Evolutionary conservation across 2,113 vertebrate species (phyloP), one percentile per base, ranked within the genome.

Genomic region (Narcine bancroftii): DNA sequence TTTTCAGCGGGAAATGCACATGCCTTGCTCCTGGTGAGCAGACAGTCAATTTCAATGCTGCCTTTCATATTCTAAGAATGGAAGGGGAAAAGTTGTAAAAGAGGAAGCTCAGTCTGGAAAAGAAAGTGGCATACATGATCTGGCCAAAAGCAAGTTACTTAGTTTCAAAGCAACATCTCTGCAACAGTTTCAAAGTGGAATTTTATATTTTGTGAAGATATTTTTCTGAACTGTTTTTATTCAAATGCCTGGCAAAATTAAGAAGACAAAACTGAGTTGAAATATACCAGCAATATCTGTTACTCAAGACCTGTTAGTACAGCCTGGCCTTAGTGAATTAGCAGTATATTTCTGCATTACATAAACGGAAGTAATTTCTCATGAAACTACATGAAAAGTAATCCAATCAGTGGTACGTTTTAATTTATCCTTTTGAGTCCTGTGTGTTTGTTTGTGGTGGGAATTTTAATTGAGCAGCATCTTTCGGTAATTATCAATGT

Each of bases 21-120:
- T 87, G 81, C 81, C 81, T 87, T 87, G 81, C 81, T 60, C 81
- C 53, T 87, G 81, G 53, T 87, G 81, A 87, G 81, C 81, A 87
- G 81, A 87, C 53, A 87, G 81, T 17, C 81, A 60, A 87, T 60
- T 87, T 87, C 81, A 87, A 87, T 87, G 81, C 81, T 87, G 53
- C 53, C 53, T 87, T 87, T 87, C 81, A 60, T 53, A 36, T 36
- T 87, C n/a, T 17, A 53, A 87, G 81, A 83, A 83, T 81, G 47
- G 45, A 56, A 85, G 81, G 50, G n/a, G 56, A 87, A 85, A 87
- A 60, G 33, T 33, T 87, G 33, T 87, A 60, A 60, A 60, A 87
- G 53, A 87, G 53, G 53, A 87, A 87, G 53, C 53, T 63, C 3
- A 17, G 53, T 87, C 53, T 87, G 33, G 53, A 60, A 60, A 60